Evolutionary conservation across 2,797 vertebrate genomes (phyloP).

Genomic region (Gymnothorax javanicus): DNA sequence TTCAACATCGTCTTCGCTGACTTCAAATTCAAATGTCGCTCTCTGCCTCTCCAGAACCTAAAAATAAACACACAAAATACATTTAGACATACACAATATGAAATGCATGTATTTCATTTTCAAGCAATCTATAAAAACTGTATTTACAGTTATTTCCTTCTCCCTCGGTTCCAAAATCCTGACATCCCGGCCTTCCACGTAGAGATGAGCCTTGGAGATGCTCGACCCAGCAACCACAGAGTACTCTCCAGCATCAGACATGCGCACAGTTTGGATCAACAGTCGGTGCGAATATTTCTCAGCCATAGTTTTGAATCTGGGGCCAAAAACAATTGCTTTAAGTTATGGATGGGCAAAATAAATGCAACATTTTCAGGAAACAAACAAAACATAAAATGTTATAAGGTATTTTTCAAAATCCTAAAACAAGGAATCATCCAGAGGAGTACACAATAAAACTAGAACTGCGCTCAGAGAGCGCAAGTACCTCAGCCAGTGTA

Average conservation of each 20-base stretch:
- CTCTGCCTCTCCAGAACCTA: slow-evolving; percentile 85
- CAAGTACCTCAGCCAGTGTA: too few species aligned
- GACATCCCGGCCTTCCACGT: slow-evolving; percentile 91
- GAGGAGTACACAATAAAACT: too few species aligned
- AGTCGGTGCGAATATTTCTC: slow-evolving; percentile 92
- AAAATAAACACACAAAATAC: slow-evolving; percentile 12
- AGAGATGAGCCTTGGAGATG: slow-evolving; percentile 85
- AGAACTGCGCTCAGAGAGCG: too few species aligned
- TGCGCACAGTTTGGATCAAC: slow-evolving; percentile 85
- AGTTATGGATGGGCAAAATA: not conserved
- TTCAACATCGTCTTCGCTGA: slow-evolving; percentile 86
- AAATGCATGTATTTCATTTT: not conserved
- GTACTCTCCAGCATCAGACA: slow-evolving; percentile 91
- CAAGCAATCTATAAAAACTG: not conserved
- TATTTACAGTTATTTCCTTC: slow-evolving; percentile 68
- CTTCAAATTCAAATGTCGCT: slow-evolving; percentile 84
- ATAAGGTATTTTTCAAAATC: too few species aligned
- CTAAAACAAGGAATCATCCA: too few species aligned
- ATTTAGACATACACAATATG: not conserved
- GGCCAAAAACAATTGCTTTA: slow-evolving; percentile 9
- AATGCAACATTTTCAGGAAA: not conserved
- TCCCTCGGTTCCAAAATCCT: slow-evolving; percentile 70
- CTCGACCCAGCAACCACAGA: slow-evolving; percentile 93
- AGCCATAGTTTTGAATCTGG: slow-evolving; percentile 81
- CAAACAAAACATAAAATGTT: too few species aligned